phyloP scores from a whole-genome alignment of 2,888 invertebrate genomes.

The Molanna angustata region DNA sequence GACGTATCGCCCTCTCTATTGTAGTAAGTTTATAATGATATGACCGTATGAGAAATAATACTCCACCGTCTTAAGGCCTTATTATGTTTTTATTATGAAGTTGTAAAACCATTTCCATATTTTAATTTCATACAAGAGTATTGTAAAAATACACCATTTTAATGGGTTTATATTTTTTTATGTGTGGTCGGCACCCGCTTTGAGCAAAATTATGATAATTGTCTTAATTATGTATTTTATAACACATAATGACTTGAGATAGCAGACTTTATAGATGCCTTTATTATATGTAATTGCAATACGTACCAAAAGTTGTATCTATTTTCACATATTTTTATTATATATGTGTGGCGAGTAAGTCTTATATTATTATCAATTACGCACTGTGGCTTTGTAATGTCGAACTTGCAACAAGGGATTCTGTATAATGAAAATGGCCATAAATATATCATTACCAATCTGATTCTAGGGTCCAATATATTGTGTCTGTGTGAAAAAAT shows the following conservation, averaged over 20 bases:
- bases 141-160: conserved; percentile 19
- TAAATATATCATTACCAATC: too few species aligned
- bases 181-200: conserved; percentile 24
- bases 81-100: conserved; percentile 21
- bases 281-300: conserved; percentile 27
- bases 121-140: conserved; percentile 15
- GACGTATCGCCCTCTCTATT: too few species aligned
- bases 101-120: conserved; percentile 19
- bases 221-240: conserved; percentile 32
- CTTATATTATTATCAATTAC: not conserved
- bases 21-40: not conserved
- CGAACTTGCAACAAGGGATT: too few species aligned
- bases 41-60: conserved; percentile 3
- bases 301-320: conserved; percentile 12
- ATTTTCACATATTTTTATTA: conserved; percentile 19
- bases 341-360: conserved; percentile 1
- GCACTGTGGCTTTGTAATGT: too few species aligned
- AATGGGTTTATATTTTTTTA: conserved; percentile 20
- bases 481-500: too few species aligned
- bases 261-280: conserved; percentile 24
- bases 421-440: too few species aligned
- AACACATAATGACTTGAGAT: conserved; percentile 30
- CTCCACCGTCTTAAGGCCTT: conserved; percentile 6
- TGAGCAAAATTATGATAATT: conserved; percentile 32
- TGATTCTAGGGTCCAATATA: too few species aligned